A percentile compares a stretch with the other conserved stretches of the same genome.
Conservation (phyloP, 1,140 invertebrate species). For the Cryptotermes secundus region DNA sequence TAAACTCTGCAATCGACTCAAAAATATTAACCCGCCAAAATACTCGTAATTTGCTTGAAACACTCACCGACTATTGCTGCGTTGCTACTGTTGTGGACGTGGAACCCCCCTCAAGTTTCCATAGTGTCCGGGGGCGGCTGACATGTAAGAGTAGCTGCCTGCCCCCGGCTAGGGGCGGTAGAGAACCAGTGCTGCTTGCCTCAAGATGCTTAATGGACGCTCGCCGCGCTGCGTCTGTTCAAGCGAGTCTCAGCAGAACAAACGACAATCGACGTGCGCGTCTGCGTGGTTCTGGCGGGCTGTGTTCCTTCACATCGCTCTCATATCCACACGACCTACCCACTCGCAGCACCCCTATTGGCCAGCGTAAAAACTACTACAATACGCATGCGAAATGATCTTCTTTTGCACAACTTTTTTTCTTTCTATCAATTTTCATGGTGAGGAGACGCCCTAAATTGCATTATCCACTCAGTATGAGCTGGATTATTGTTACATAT, state of each 20-base stretch:
- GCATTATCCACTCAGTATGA: background rate
- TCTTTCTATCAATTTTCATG: background rate
- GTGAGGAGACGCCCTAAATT: background rate
- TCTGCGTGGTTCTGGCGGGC: background rate
- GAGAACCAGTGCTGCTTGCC: background rate
- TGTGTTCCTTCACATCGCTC: background rate
- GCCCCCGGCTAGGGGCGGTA: background rate
- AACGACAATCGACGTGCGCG: background rate
- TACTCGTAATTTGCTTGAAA: background rate
- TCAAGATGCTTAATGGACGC: conserved; percentile 3
- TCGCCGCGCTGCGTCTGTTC: background rate
- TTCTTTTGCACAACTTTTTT: background rate
- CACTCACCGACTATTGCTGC: background rate
- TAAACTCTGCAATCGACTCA: too few relatives aligned
- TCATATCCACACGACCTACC: background rate
- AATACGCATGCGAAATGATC: background rate
- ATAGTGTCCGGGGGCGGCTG: conserved; percentile 10
- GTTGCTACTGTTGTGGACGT: background rate
- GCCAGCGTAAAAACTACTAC: background rate
- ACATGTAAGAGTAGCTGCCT: background rate
- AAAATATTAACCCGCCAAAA: too few relatives aligned
- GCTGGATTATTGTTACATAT: background rate
- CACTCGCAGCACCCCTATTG: conserved; percentile 8
- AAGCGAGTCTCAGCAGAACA: background rate
- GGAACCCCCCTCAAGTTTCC: background rate